Conservation (phyloP, 2,888 invertebrate genomes). For the Drosophila silvestris region DNA sequence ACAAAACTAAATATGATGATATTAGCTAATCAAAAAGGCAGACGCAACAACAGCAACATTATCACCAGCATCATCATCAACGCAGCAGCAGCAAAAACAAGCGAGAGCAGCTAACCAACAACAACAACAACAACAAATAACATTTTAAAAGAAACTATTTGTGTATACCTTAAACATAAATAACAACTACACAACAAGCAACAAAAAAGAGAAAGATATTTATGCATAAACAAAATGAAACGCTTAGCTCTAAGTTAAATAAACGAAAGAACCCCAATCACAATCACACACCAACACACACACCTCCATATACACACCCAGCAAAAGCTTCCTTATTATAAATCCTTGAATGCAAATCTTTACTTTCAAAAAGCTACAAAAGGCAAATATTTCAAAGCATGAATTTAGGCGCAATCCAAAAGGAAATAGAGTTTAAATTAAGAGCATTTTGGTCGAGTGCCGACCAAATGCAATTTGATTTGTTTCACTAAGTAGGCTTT, state of each 20-base stretch:
- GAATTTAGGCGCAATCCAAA: slow-evolving; percentile 74
- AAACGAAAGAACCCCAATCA: slow-evolving; percentile 58
- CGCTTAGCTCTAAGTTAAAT: slow-evolving; percentile 79
- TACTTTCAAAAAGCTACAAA: slow-evolving; percentile 61
- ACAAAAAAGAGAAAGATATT: slow-evolving; percentile 68
- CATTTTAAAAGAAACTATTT: slow-evolving; percentile 69
- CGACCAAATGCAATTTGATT: slow-evolving; percentile 33
- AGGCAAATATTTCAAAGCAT: slow-evolving; percentile 59
- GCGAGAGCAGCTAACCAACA: slow-evolving; percentile 28
- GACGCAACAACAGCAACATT: slow-evolving; percentile 38
- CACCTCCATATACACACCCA: not conserved
- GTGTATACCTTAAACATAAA: slow-evolving; percentile 73
- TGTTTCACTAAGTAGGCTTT: slow-evolving; percentile 42
- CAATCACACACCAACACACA: slow-evolving; percentile 24
- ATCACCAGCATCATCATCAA: slow-evolving; percentile 52
- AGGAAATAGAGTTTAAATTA: slow-evolving; percentile 36
- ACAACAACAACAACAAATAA: slow-evolving; percentile 31
- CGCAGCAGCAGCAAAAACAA: slow-evolving; percentile 41
- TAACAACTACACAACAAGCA: slow-evolving; percentile 44
- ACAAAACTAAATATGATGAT: slow-evolving; percentile 48
- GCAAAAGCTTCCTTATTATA: slow-evolving; percentile 34
- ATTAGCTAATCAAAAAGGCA: slow-evolving; percentile 66
- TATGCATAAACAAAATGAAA: slow-evolving; percentile 78
- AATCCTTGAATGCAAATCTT: slow-evolving; percentile 52
- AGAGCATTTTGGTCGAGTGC: slow-evolving; percentile 25